Evolutionary conservation across 2,888 invertebrate genomes (phyloP).

Genomic region (Andrena fulva): DNA sequence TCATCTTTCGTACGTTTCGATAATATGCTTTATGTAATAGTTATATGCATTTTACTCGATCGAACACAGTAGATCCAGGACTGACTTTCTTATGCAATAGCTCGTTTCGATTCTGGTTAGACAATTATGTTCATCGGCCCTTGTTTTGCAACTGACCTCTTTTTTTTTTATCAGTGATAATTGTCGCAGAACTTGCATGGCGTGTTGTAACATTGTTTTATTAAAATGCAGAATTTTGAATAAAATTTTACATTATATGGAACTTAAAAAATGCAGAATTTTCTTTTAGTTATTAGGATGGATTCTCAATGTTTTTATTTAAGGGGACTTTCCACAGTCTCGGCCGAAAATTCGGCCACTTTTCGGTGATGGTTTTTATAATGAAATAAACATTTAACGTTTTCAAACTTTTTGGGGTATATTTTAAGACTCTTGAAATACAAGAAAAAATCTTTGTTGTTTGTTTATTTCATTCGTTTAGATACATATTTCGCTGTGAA

Average conservation of each 20-base stretch:
- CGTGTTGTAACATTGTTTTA: neutral
- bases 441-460: too few species aligned
- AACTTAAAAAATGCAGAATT: neutral
- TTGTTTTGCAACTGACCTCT: neutral
- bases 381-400: too few species aligned
- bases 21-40: neutral
- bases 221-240: neutral
- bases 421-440: too few species aligned
- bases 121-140: neutral
- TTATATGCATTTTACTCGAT: neutral
- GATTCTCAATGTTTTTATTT: too few species aligned
- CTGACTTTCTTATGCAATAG: neutral
- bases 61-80: neutral
- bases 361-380: too few species aligned
- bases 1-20: neutral
- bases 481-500: too few species aligned
- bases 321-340: too few species aligned
- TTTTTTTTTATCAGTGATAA: neutral
- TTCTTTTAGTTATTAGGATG: neutral
- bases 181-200: neutral
- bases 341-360: too few species aligned
- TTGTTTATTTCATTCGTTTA: too few species aligned
- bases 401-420: too few species aligned
- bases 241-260: neutral
- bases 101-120: neutral